Evolutionary conservation across 2,888 invertebrate species (phyloP).

Genomic region (Nymphalis urticae): DNA sequence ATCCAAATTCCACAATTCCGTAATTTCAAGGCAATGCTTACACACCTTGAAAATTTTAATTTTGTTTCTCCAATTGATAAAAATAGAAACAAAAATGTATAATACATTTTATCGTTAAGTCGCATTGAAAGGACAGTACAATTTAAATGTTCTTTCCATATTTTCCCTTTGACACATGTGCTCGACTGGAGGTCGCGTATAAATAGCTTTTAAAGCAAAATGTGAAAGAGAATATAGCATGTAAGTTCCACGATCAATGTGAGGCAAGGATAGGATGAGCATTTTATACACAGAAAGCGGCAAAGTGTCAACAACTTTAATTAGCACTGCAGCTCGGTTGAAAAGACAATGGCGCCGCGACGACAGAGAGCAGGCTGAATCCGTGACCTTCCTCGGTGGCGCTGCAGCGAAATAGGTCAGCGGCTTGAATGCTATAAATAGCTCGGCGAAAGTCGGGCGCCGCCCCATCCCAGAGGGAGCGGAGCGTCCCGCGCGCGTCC

Average conservation of each 20-base stretch:
- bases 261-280: slow-evolving; percentile 47
- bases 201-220: slow-evolving; percentile 25
- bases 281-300: slow-evolving; percentile 54
- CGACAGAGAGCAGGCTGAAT: slow-evolving; percentile 75
- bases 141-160: not conserved
- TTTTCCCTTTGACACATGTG: not conserved
- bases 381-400: slow-evolving; percentile 79
- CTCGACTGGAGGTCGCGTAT: slow-evolving; percentile 6
- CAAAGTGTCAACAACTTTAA: slow-evolving; percentile 78
- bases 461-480: slow-evolving; percentile 68
- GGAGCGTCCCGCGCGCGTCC: slow-evolving; percentile 50
- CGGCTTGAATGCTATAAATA: slow-evolving; percentile 81
- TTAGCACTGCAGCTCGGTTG: slow-evolving; percentile 77
- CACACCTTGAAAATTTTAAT: no score
- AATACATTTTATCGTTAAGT: not conserved
- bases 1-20: no score
- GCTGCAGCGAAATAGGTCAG: slow-evolving; percentile 81
- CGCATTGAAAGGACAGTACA: not conserved
- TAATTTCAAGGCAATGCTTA: no score
- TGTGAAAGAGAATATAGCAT: slow-evolving; percentile 20
- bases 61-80: no score
- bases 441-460: slow-evolving; percentile 80
- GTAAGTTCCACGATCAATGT: slow-evolving; percentile 32
- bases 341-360: slow-evolving; percentile 77
- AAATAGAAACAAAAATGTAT: no score